A percentile compares a stretch with the other conserved stretches of the same genome.
Evolutionary conservation across 2,888 invertebrate genomes (phyloP).

Genomic region (Sesia apiformis): DNA sequence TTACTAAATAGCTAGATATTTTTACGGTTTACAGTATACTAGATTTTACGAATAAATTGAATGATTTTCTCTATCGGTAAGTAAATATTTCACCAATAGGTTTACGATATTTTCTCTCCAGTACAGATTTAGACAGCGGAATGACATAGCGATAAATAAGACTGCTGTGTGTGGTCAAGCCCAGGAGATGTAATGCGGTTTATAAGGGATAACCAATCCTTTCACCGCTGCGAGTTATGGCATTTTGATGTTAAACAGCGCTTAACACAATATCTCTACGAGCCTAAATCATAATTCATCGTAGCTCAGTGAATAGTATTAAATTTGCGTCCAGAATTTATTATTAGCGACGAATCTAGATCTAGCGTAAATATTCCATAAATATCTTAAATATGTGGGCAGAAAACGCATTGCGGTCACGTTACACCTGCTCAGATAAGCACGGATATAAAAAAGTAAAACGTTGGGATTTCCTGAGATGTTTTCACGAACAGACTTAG

Average conservation of each 20-base stretch:
- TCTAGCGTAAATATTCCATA: slow-evolving; percentile 1
- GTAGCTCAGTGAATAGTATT: neutral
- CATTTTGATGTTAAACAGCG: slow-evolving; percentile 24
- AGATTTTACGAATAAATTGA: too few species aligned
- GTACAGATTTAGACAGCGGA: too few species aligned
- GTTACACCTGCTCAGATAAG: slow-evolving; percentile 26
- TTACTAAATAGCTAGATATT: too few species aligned
- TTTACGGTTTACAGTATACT: too few species aligned
- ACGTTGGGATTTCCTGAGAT: slow-evolving; percentile 35
- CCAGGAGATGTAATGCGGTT: slow-evolving; percentile 14
- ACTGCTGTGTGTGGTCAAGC: slow-evolving; percentile 7
- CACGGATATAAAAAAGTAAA: slow-evolving; percentile 43
- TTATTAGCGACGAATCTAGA: neutral
- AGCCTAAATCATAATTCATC: slow-evolving; percentile 8
- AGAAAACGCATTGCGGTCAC: neutral
- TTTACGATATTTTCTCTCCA: too few species aligned
- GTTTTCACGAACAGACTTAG: slow-evolving; percentile 32
- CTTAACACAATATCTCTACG: slow-evolving; percentile 14
- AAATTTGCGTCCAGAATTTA: neutral
- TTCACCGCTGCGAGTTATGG: slow-evolving; percentile 21
- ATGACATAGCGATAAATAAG: too few species aligned
- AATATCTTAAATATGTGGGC: slow-evolving; percentile 1
- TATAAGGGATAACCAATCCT: slow-evolving; percentile 20
- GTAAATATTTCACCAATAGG: too few species aligned
- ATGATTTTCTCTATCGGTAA: too few species aligned